Evolutionary conservation across 1,140 invertebrate genomes (phyloP), one percentile per base, ranked within the genome.

Genomic region (Bombus haemorrhoidalis): DNA sequence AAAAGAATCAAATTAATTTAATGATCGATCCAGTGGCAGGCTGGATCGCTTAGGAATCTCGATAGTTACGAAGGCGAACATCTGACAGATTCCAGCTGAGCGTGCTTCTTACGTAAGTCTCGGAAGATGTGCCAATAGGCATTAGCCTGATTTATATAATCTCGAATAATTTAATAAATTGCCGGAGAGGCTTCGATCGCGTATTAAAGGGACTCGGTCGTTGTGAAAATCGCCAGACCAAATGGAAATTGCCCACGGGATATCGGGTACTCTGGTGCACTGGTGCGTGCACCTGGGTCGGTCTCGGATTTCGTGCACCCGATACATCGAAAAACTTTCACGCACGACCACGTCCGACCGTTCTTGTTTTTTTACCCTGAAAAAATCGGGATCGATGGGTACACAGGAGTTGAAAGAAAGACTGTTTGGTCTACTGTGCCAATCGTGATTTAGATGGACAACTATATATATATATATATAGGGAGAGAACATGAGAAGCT

Each of bases 151-250:
- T 68, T 80, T 47, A 47, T 69, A 37, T 80, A 80, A 80, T 80
- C 62, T 53, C 41, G 22, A 80, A 80, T 80, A 80, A 80, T 80
- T 80, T 69, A 80, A 80, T 80, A 80, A 80, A 68, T 80, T 64
- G 77, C 3, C 41, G 41, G 0, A 10, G 41, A 25, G 64, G 62
- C 43, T 68, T 80, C 39, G 25, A 47, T 37, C 41, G 41, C 0
- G 41, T 28, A 57, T 71, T 41, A 39, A n/a, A 22, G 25, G 41
- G 73, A 47, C 34, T 22, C 34, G 25, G 18, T 37, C 59, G 59
- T 62, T n/a, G 59, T 71, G 41, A 34, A 71, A 43, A 57, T 34
- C 66, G 34, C 0, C 66, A 28, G 25, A 57, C 43, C 43, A 71
- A 34, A 71, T 71, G 79, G 28, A 57, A 81, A 71, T 81, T 81